Percentiles rank a stretch among this genome's conserved stretches.
These are phyloP conservation scores for Crenuchus spilurus DNA, from an alignment of 2,797 vertebrate genomes.

Conservation along the genomic window DNA sequence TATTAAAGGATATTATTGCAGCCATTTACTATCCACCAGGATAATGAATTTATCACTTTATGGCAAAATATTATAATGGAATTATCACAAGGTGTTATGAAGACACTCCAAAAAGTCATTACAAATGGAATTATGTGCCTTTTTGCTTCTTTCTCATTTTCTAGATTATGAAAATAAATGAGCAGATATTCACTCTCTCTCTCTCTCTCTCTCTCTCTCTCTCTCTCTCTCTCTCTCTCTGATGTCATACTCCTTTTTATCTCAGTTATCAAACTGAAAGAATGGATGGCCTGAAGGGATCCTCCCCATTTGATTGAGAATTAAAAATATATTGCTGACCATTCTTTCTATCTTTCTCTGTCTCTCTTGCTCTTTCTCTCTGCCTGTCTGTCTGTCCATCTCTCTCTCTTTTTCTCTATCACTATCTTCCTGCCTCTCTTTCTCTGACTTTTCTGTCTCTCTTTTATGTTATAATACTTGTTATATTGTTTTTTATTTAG, in stretches of 20 bases:
- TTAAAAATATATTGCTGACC: conserved; percentile 60
- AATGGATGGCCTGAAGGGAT: conserved; percentile 73
- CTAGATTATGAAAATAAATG: conserved; percentile 46
- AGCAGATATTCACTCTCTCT: conserved; percentile 17
- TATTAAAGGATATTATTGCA: conserved; percentile 69
- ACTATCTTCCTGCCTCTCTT: too few relatives aligned
- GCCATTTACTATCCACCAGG: conserved; percentile 70
- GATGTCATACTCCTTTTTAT: conserved; percentile 61
- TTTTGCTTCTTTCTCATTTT: conserved; percentile 60
- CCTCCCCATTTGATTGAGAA: conserved; percentile 78
- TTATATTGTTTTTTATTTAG: too few relatives aligned
- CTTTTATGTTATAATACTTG: too few relatives aligned
- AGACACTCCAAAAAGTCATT: conserved; percentile 81
- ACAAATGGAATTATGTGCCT: conserved; percentile 76
- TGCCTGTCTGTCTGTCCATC: not conserved
- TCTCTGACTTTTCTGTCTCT: too few relatives aligned
- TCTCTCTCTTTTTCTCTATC: too few relatives aligned
- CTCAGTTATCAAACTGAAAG: conserved; percentile 68
- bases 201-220: not conserved
- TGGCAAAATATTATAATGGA: conserved; percentile 81
- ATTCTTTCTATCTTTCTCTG: not conserved
- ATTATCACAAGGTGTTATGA: conserved; percentile 82
- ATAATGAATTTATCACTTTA: conserved; percentile 83
- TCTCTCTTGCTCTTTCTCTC: not conserved
- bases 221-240: conserved; percentile 22